A percentile compares a stretch with the other conserved stretches of the same genome.
These are phyloP conservation scores for Lepidurus couesii DNA, from an alignment of 1,140 invertebrate species.

Conservation along the genomic window DNA sequence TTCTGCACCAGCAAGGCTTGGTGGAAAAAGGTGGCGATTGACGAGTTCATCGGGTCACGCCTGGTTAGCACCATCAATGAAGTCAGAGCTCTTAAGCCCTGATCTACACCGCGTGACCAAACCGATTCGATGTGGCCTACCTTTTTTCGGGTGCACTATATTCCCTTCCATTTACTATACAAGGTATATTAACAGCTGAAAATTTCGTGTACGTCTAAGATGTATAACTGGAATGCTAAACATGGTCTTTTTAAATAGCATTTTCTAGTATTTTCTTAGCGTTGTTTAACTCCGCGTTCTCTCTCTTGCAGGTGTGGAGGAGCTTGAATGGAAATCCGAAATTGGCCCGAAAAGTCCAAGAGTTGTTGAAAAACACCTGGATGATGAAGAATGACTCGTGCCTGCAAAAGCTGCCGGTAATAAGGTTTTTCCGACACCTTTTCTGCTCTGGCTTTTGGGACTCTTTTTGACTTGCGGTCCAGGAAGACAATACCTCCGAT, in stretches of 20 bases:
- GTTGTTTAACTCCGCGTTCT: too few species aligned
- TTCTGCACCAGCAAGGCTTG: neutral
- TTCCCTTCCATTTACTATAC: neutral
- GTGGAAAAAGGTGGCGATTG: neutral
- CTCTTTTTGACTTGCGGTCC: neutral
- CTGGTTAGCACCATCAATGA: conserved; percentile 18
- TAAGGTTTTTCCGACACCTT: conserved; percentile 14
- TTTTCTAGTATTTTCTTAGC: too few species aligned
- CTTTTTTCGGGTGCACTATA: neutral
- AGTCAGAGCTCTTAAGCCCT: neutral
- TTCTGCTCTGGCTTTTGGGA: neutral
- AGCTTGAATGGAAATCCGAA: neutral
- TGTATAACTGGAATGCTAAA: neutral
- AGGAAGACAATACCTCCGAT: neutral
- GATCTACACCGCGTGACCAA: conserved; percentile 1
- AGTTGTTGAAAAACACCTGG: neutral
- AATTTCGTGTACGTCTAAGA: neutral
- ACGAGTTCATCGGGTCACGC: conserved; percentile 20
- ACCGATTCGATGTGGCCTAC: neutral
- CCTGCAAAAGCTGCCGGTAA: conserved; percentile 4
- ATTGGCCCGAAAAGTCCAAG: too few species aligned
- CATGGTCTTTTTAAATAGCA: too few species aligned
- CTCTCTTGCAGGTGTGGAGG: neutral
- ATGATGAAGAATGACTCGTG: conserved; percentile 22
- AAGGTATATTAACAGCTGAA: neutral